These are phyloP conservation scores for Nebria ingens DNA, from an alignment of 1,140 invertebrate genomes.

Conservation along the genomic window DNA sequence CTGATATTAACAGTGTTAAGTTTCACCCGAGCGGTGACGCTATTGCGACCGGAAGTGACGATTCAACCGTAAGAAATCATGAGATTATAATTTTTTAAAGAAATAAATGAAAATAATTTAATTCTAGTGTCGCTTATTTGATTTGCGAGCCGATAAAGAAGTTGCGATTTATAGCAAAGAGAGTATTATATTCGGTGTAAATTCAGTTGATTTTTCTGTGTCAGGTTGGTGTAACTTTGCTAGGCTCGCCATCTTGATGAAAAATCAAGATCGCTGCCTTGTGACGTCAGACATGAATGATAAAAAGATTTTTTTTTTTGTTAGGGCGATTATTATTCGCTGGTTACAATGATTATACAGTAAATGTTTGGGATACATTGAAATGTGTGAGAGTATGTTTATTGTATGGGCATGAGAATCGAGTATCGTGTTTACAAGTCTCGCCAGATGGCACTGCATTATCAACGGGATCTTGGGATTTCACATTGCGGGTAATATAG, in stretches of 20 bases:
- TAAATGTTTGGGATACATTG: slow-evolving; percentile 97
- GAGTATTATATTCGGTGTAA: slow-evolving; percentile 97
- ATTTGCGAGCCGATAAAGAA: slow-evolving; percentile 95
- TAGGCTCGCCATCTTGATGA: neutral
- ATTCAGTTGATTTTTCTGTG: slow-evolving; percentile 94
- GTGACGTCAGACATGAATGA: too few species aligned
- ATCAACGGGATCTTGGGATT: slow-evolving; percentile 97
- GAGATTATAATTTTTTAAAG: slow-evolving; percentile 5
- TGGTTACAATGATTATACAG: slow-evolving; percentile 98
- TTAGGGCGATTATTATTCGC: slow-evolving; percentile 88
- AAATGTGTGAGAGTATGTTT: slow-evolving; percentile 86
- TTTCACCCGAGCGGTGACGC: slow-evolving; percentile 99
- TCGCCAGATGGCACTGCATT: slow-evolving; percentile 97
- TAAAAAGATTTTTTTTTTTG: slow-evolving; percentile 15
- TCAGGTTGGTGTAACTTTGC: slow-evolving; percentile 70
- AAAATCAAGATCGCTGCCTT: too few species aligned
- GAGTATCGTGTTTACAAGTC: slow-evolving; percentile 87
- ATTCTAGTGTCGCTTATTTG: slow-evolving; percentile 87
- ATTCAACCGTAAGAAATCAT: slow-evolving; percentile 74
- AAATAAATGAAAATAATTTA: neutral
- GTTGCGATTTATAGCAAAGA: slow-evolving; percentile 94
- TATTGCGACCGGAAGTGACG: slow-evolving; percentile 94
- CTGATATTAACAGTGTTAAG: slow-evolving; percentile 96
- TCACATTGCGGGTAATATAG: slow-evolving; percentile 70
- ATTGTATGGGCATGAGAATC: slow-evolving; percentile 96